Base-by-base conservation (phyloP, 1,140 invertebrate genomes). In the Drosophila ogumai region DNA sequence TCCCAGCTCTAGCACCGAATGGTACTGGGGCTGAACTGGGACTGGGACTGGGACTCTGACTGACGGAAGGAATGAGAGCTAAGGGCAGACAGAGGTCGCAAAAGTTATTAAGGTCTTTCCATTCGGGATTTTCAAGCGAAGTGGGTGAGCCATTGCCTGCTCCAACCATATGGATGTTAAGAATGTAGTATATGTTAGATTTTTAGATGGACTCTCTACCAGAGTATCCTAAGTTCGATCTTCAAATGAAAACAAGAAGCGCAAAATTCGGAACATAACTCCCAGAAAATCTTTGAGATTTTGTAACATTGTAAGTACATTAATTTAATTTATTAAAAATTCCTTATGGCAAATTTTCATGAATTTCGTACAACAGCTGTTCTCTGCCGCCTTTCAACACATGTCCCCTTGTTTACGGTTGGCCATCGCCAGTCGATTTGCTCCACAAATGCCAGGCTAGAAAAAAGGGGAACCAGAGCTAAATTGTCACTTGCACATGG, bases 401-500 rank as follows among this genome's bases (percentile, higher is more conserved):
- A 87, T 80, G 80, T 79, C 61, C 75, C 69, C 75, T 60, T 41
- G 73, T 69, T 49, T 69, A 57, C 47, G 52, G 19, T 47, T 60
- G 40, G 52, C 36, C 28, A 47, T 28, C 41, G 57, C 69, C 32
- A 52, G 38, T 75, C 61, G 40, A 15, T 22, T 47, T 74, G 68
- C 67, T 71, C 76, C 61, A 84, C 72, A 87, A 88, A 88, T 67
- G 79, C 72, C 76, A 71, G 19, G 15, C n/a, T 22, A 25, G 32
- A 58, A 67, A 67, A 44, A n/a, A 22, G 10, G 44, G n/a, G 40
- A 47, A 63, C 61, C 79, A 79, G 50, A 76, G 75, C 64, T 80
- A 75, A 87, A 88, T 88, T 87, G 84, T 87, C 84, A 88, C 80
- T 88, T 88, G 77, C 47, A 74, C 74, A 84, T 80, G 84, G 80